phyloP scores from a whole-genome alignment of 2,888 invertebrate species.

The Drosophila affinis region DNA sequence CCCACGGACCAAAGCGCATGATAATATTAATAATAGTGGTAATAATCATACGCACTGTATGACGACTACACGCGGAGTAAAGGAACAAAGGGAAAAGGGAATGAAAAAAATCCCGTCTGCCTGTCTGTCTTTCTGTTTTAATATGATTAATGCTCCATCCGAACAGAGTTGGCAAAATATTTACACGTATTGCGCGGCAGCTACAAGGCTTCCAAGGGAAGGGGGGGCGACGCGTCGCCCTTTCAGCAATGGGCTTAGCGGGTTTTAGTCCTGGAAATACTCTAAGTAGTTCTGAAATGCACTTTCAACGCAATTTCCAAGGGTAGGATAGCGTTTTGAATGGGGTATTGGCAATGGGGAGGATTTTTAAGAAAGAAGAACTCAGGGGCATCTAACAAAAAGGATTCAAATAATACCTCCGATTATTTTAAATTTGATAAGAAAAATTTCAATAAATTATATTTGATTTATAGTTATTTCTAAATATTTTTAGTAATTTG shows the following conservation, averaged over 20 bases:
- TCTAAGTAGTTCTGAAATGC: conserved; percentile 12
- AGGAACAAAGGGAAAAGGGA: conserved; percentile 19
- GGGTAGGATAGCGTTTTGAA: neutral
- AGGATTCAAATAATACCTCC: no score
- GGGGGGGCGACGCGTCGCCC: neutral
- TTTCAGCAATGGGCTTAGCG: conserved; percentile 35
- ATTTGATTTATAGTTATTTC: no score
- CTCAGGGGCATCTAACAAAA: no score
- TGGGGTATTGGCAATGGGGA: no score
- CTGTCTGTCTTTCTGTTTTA: conserved; percentile 49
- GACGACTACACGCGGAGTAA: conserved; percentile 45
- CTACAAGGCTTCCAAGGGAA: conserved; percentile 28
- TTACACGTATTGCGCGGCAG: conserved; percentile 58
- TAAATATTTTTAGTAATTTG: no score
- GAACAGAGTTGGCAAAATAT: conserved; percentile 61
- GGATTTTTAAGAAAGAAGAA: no score
- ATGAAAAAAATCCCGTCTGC: conserved; percentile 23
- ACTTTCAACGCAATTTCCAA: conserved; percentile 5
- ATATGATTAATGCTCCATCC: conserved; percentile 70
- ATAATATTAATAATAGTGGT: conserved; percentile 78
- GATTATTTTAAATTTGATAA: no score
- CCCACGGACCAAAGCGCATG: conserved; percentile 57
- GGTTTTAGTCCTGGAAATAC: conserved; percentile 30
- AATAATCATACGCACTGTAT: conserved; percentile 77
- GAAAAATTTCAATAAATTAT: no score